Base-by-base conservation (phyloP, 2,797 vertebrate genomes). In the Yasuhikotakia modesta region DNA sequence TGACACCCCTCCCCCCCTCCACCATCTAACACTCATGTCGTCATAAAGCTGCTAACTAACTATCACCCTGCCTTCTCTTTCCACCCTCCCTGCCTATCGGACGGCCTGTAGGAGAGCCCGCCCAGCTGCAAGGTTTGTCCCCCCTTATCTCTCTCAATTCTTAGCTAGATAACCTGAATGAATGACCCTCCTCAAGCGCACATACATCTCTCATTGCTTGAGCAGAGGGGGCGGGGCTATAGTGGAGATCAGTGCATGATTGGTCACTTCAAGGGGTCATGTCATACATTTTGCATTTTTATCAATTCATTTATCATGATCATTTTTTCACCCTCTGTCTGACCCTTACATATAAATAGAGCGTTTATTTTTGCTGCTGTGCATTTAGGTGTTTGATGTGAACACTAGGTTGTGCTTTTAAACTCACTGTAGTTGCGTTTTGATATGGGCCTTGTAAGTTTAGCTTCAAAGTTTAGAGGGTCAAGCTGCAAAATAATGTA, bases 121-220 rank as follows among this genome's bases (percentile, higher is more conserved):
- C 91, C 89, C 92, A 90, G 91, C 92, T 88, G 90, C 91, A 89
- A 93, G 93, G 93, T 94, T 93, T 93, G 92, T 93, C 90, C 88
- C 90, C 89, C 92, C 91, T 78, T 78, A 85, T 91, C 90, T 93
- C 88, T 93, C 90, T 92, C 90, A 87, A 88, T 86, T 89, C 86
- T 86, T 65, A 78, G 68, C 22, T 78, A 78, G 76, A 65, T 71
- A 55, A 46, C 68, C 76, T 71, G 76, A 78, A 71, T 78, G 11
- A 63, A 67, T 81, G 78, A 82, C 65, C 50, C 79, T 85, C 79
- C 77, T 73, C 83, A 72, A 72, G 71, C 81, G 68, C 81, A 85
- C 61, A 69, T 63, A 58, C 74, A 72, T 63, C 30, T 55, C 73
- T 81, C 80, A 70, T 72, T 80, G 79, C 76, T 83, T 78, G 78